Conservation (phyloP, 2,113 vertebrate genomes). For the Crotalus helleri region DNA sequence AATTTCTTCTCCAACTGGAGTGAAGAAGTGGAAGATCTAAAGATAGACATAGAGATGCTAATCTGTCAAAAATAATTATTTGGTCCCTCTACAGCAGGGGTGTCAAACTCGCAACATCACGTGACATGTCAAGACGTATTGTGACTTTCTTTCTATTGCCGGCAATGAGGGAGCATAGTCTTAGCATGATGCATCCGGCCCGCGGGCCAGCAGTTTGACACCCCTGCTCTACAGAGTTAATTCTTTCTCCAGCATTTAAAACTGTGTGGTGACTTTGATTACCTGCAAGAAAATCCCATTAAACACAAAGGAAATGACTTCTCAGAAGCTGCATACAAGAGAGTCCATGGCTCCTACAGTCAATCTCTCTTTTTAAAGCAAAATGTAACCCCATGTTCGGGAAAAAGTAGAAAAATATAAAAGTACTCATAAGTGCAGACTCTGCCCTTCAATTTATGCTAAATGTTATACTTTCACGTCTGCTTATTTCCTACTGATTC, state of each 20-base stretch:
- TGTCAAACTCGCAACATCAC: too few species aligned
- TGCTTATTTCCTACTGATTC: background rate
- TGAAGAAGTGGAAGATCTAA: background rate
- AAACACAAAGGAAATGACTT: background rate
- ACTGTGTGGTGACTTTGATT: background rate
- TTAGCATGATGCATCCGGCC: too few species aligned
- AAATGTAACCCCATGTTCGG: background rate
- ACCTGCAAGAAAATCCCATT: background rate
- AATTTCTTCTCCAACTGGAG: background rate
- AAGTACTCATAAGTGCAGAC: background rate
- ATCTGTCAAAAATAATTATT: background rate
- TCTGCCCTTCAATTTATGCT: background rate
- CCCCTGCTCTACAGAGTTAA: background rate
- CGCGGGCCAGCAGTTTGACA: too few species aligned
- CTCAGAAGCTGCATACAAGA: background rate
- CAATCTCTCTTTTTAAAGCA: background rate
- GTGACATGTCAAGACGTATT: too few species aligned
- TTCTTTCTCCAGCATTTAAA: background rate
- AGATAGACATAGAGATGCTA: too few species aligned
- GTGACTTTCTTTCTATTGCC: too few species aligned
- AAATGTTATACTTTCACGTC: background rate
- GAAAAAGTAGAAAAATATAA: background rate
- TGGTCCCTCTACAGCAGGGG: background rate
- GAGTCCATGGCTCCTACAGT: background rate
- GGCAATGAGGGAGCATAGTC: too few species aligned